Conservation (phyloP, 2,113 vertebrate species). For the Urocitellus parryii region DNA sequence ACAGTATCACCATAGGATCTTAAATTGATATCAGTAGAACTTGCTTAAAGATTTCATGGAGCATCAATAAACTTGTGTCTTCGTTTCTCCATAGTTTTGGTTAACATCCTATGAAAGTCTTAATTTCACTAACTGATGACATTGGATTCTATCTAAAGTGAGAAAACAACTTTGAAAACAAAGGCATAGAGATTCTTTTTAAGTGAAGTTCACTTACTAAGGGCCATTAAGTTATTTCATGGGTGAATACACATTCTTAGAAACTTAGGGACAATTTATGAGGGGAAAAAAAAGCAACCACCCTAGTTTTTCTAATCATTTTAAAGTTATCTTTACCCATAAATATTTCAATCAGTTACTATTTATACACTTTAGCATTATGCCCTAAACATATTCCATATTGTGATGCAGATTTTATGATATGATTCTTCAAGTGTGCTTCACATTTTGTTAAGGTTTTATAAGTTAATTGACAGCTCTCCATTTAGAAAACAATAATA, state of each 20-base stretch:
- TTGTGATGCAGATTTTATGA: neutral
- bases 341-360: neutral
- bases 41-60: neutral
- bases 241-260: neutral
- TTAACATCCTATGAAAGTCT: neutral
- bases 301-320: neutral
- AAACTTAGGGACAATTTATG: neutral
- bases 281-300: neutral
- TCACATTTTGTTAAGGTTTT: neutral
- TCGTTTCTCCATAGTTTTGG: neutral
- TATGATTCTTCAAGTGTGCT: neutral
- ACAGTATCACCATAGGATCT: neutral
- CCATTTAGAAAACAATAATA: neutral
- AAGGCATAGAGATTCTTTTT: neutral
- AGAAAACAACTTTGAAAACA: neutral
- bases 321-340: neutral
- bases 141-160: neutral
- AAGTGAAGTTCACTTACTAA: neutral
- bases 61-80: neutral
- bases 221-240: neutral
- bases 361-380: neutral
- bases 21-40: neutral
- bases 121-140: neutral
- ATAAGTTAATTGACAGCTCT: neutral
- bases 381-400: neutral